phyloP scores from a whole-genome alignment of 64 coral and sea anemone genomes.

The Actinia equina region DNA sequence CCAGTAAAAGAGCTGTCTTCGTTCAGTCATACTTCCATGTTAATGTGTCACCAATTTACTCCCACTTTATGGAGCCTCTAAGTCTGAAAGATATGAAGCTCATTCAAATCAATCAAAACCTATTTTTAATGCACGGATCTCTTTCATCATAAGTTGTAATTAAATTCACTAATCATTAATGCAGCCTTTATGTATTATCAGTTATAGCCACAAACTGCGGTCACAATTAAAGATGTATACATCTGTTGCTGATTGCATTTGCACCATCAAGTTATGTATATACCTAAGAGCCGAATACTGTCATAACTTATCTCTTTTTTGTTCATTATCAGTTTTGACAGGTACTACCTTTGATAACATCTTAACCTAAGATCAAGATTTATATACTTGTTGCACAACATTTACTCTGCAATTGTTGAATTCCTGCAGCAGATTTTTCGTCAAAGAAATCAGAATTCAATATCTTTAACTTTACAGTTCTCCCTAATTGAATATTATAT shows the following conservation, averaged over 20 bases:
- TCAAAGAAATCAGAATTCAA: neutral
- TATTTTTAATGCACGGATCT: neutral
- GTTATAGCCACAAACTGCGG: neutral
- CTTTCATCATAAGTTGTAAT: constrained; percentile 10
- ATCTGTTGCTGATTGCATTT: neutral
- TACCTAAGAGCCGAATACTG: neutral
- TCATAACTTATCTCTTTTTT: neutral
- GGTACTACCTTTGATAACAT: neutral
- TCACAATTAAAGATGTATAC: neutral
- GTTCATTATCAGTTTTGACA: constrained; percentile 8
- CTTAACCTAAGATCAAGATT: neutral
- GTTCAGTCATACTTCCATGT: neutral
- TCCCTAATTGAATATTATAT: neutral
- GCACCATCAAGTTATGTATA: neutral
- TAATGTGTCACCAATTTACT: neutral
- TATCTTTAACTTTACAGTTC: neutral
- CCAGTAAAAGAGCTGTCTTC: neutral
- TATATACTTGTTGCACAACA: neutral
- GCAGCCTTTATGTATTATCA: neutral
- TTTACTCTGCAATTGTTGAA: neutral
- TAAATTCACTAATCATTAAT: neutral
- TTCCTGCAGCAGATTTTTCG: neutral
- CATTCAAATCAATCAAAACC: constrained; percentile 5
- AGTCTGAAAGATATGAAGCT: constrained; percentile 14
- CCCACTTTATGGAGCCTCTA: constrained; percentile 2